Evolutionary conservation across 2,888 invertebrate genomes (phyloP), one percentile per base, ranked within the genome.

Genomic region (Chloroclysta siterata): DNA sequence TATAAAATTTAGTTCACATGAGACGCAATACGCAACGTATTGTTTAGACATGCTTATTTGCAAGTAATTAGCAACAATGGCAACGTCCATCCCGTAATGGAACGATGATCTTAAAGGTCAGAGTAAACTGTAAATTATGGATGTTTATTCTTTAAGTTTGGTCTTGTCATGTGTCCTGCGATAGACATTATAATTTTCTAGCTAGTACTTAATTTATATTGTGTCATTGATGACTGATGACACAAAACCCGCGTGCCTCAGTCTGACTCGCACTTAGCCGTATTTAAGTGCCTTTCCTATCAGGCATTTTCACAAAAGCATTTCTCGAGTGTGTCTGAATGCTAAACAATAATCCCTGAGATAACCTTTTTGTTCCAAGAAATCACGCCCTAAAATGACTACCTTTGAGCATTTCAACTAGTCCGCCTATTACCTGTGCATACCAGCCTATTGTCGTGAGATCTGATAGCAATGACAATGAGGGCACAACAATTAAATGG

Each of bases 381-480:
- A 56, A 61, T 54, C 22, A 47, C 53, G 53, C 42, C 52, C 53
- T 48, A 44, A 66, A 57, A 57, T 60, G 56, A 69, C 56, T 57
- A 54, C 55, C 55, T 39, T 46, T 36, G 55, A 66, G 66, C 64
- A 69, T 69, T 53, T 60, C 55, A 60, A 66, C 59, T 55, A 63
- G 54, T 48, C 39, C 56, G 62, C 60, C 63, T 65, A 65, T 64
- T 64, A 66, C 60, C 28, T 51, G 65, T 64, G 60, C 65, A 65
- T 65, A 68, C 70, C 71, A 69, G 64, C 29, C 77, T 76, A 79
- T 78, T 81, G 80, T 82, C 82, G 82, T 84, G 84, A 83, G 89
- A 91, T 88, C 79, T 83, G 87, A 88, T 88, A 86, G 73, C 78
- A 76, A 79, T 79, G 83, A 86, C 87, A 87, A 89, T 87, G 85